Conservation (phyloP, 2,888 invertebrate genomes). For the Margaritifera margaritifera region DNA sequence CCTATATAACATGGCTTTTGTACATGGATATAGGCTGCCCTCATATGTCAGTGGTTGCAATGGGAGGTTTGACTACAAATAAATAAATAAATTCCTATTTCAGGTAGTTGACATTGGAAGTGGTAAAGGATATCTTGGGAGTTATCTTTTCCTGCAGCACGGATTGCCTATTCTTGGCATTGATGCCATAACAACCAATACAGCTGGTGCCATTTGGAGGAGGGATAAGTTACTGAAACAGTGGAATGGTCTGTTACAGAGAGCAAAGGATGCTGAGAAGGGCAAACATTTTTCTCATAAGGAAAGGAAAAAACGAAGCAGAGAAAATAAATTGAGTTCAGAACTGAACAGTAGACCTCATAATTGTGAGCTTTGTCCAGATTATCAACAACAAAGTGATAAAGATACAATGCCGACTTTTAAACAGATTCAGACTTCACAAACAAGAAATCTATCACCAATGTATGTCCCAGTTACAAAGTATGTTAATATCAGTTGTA, state of each 20-base stretch:
- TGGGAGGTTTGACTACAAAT: background rate
- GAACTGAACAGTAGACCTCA: too few species aligned
- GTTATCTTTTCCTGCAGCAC: constrained; percentile 82
- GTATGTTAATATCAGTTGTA: constrained; percentile 46
- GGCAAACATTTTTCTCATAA: constrained; percentile 62
- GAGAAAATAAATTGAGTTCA: constrained; percentile 16
- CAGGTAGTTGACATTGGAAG: constrained; percentile 89
- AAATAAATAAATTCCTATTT: constrained; percentile 2
- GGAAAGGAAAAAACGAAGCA: constrained; percentile 75
- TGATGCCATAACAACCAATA: constrained; percentile 83
- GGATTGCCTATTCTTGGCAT: constrained; percentile 85
- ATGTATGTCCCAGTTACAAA: constrained; percentile 50
- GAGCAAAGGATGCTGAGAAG: constrained; percentile 16
- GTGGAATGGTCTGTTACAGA: constrained; percentile 51
- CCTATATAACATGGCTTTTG: too few species aligned
- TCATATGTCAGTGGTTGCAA: background rate
- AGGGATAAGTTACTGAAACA: constrained; percentile 48
- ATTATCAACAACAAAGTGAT: background rate
- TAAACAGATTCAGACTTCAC: background rate
- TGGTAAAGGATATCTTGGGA: constrained; percentile 89
- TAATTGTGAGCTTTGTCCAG: too few species aligned
- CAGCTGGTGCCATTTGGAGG: constrained; percentile 78
- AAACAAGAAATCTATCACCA: background rate
- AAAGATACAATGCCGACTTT: background rate
- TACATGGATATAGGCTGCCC: background rate